Evolutionary conservation across 2,888 invertebrate genomes (phyloP), one percentile per base, ranked within the genome.

Genomic region (Caenorhabditis sp.): DNA sequence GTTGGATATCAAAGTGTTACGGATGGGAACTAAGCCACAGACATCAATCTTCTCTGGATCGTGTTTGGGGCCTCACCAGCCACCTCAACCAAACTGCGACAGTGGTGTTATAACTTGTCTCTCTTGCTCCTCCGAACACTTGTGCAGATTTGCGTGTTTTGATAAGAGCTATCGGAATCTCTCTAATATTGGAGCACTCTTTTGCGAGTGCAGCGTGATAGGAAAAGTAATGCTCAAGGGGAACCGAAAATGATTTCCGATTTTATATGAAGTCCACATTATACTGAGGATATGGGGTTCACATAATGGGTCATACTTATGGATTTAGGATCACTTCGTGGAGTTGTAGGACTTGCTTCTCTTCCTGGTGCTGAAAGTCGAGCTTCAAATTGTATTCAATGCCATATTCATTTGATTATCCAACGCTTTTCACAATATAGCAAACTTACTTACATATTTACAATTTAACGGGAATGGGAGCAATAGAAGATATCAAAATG

Each of bases 101-200:
- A n/a, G 54, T 44, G 26, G 64, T 63, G 24, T 19, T 24, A 44
- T 16, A 58, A 26, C 12, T 41, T 51, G 58, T 51, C 31, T 19
- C 16, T 59, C 31, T 14, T 26, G 35, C 28, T 31, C 35, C 22
- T n/a, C 38, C 41, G 74, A 74, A 66, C 74, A 74, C 64, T 64
- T 64, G 24, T 72, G 41, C 24, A 41, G 31, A 66, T 51, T 22
- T 26, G 58, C 72, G 47, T 63, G 73, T 68, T 63, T 63, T 70
- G 63, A 77, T 69, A 69, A 77, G 77, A 69, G 69, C n/a, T 35
- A n/a, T 63, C 54, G 61, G 22, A 22, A 22, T 77, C 69, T 63
- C 77, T 70, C 28, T 14, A n/a, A 26, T 68, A n/a, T n/a, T n/a
- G n/a, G 12, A 14, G 22, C n/a, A 47, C 44, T 44, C 28, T 69